Evolutionary conservation across 2,888 invertebrate species (phyloP), one percentile per base, ranked within the genome.

Genomic region (Pyrrhopygopsis socrates): DNA sequence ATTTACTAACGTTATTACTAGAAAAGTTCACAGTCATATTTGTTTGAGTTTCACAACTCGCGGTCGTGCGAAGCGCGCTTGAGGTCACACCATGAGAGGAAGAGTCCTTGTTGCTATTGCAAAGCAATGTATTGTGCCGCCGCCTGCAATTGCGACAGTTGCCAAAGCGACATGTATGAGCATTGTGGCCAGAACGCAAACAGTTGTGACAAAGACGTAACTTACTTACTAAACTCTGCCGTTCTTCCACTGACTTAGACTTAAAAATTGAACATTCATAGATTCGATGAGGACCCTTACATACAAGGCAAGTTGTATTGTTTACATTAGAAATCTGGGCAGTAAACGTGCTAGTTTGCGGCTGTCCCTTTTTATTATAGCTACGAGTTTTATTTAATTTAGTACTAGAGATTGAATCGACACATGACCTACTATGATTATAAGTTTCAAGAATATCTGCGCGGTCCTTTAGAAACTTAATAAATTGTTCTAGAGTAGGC

Each of bases 371-470:
- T 15, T 45, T 9, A 29, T 73, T 71, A 29, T 73, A 30, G 54
- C 8, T 30, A 54, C 29, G 29, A 11, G 38, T 11, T 4, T 45
- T 73, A 22, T 50, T 54, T 4, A 15, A 15, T 3, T 9, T 45
- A 15, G 18, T 18, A 15, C 18, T 45, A 15, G 45, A 15, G 9
- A 18, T 45, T 45, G 45, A 45, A 45, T 45, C 45, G 45, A 11
- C 45, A 45, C 45, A 45, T 15, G 45, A 45, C 45, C 18, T 45
- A 30, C 54, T 29, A 22, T 41, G 70, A 50, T 71, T 71, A 27
- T 73, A 73, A 73, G 50, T 73, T 54, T 73, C 73, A 30, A 73
- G 54, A 30, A 73, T 54, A 20, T 73, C 73, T 22, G 73, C 73
- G n/a, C 54, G 73, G 54, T 73, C 54, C 30, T 54, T 73, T 50